Percentiles rank a stretch among this genome's conserved stretches.
Evolutionary conservation across 2,888 invertebrate species (phyloP).

Genomic region (Leucania comma): DNA sequence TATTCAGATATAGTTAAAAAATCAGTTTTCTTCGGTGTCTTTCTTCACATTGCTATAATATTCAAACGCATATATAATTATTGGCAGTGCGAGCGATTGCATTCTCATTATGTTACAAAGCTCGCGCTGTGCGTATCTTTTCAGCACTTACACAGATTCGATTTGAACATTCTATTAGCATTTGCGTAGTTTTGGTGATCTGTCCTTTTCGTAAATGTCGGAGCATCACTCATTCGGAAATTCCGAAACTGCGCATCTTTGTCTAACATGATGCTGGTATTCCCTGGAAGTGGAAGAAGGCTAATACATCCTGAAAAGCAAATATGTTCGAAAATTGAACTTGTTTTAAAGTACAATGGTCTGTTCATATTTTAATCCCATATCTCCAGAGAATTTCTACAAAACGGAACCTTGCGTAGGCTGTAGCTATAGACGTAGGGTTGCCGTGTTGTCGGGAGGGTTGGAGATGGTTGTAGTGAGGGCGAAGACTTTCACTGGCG

Average conservation of each 20-base stretch:
- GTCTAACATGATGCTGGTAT: neutral
- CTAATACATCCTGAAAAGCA: neutral
- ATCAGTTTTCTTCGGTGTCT: neutral
- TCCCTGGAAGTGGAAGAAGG: too few species aligned
- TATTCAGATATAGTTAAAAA: neutral
- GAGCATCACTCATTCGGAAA: neutral
- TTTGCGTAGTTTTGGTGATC: too few species aligned
- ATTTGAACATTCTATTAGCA: constrained; percentile 2
- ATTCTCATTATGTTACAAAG: neutral
- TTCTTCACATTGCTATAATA: neutral
- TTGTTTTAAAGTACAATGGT: neutral
- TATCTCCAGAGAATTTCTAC: neutral
- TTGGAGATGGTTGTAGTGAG: constrained; percentile 61
- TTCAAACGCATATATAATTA: neutral
- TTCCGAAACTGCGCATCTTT: neutral
- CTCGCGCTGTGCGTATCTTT: constrained; percentile 7
- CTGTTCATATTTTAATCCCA: neutral
- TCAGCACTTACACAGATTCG: neutral
- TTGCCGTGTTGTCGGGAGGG: constrained; percentile 52
- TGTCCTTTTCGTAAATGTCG: neutral
- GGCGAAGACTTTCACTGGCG: constrained; percentile 86
- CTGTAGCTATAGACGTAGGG: constrained; percentile 31
- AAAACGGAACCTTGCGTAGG: constrained; percentile 1
- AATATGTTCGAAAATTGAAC: neutral
- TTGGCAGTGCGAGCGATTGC: constrained; percentile 30